phyloP scores from a whole-genome alignment of 2,888 invertebrate species.

The Heliconius charithonia region DNA sequence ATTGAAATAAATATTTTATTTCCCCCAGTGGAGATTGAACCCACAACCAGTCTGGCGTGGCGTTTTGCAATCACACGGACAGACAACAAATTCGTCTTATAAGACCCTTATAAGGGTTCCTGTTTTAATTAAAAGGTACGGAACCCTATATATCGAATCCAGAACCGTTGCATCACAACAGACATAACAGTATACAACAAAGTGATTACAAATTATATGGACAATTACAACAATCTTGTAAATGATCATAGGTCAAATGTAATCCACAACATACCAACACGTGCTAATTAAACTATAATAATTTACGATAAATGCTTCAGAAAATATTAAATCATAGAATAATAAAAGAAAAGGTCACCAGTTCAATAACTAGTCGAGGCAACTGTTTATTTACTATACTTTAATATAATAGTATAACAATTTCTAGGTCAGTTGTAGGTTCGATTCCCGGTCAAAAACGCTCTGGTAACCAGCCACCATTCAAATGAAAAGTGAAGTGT shows the following conservation, averaged over 20 bases:
- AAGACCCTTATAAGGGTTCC: too few relatives aligned
- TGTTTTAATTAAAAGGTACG: too few relatives aligned
- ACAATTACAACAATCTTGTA: not conserved
- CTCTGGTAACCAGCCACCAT: not conserved
- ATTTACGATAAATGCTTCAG: not conserved
- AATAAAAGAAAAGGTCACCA: not conserved
- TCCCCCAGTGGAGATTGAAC: too few relatives aligned
- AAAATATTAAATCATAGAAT: not conserved
- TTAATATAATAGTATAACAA: not conserved
- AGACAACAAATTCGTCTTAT: too few relatives aligned
- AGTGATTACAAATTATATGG: constrained; percentile 6
- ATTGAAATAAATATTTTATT: too few relatives aligned
- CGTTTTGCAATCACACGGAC: too few relatives aligned
- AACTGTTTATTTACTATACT: not conserved
- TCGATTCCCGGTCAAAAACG: not conserved
- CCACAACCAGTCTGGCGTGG: too few relatives aligned
- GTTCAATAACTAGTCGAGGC: not conserved
- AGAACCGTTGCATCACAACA: too few relatives aligned
- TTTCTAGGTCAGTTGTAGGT: not conserved
- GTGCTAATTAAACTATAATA: not conserved
- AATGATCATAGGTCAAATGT: not conserved
- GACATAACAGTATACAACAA: not conserved
- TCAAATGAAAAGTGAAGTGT: not conserved
- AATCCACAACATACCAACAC: not conserved
- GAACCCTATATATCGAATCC: too few relatives aligned